phyloP scores from a whole-genome alignment of 2,113 vertebrate genomes.

The Scytalopus superciliaris region DNA sequence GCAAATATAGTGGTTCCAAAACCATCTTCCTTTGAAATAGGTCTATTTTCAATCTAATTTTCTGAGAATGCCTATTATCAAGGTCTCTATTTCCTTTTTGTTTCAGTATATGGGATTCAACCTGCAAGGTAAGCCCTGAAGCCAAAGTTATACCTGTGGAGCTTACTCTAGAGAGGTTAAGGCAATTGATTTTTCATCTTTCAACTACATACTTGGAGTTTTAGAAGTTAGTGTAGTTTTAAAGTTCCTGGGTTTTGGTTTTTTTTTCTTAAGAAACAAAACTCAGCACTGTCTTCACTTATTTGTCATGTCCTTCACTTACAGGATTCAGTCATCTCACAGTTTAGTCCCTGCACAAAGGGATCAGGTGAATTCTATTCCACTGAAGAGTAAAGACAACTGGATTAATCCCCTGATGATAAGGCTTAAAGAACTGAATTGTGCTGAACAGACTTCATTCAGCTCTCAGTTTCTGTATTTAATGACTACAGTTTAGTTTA shows the following conservation, averaged over 20 bases:
- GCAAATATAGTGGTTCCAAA: background rate
- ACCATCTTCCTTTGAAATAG: background rate
- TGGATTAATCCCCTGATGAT: background rate
- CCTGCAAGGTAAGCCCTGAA: background rate
- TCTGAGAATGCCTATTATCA: background rate
- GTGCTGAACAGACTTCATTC: background rate
- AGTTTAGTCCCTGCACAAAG: background rate
- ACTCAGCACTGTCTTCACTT: background rate
- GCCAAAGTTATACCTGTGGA: background rate
- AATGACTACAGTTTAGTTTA: background rate
- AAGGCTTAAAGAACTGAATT: background rate
- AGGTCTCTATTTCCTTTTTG: background rate
- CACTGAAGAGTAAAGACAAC: background rate
- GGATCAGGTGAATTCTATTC: background rate
- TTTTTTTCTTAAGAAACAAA: background rate
- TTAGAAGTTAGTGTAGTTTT: background rate
- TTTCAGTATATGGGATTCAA: background rate
- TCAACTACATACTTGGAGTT: background rate
- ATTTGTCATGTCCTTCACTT: background rate
- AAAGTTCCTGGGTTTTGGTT: background rate
- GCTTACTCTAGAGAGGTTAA: background rate
- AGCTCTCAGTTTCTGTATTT: background rate
- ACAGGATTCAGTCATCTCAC: background rate
- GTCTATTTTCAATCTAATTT: background rate
- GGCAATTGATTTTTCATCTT: background rate